A percentile compares a stretch with the other conserved stretches of the same genome.
Evolutionary conservation across 2,888 invertebrate genomes (phyloP).

Genomic region (Catocala fraxini): DNA sequence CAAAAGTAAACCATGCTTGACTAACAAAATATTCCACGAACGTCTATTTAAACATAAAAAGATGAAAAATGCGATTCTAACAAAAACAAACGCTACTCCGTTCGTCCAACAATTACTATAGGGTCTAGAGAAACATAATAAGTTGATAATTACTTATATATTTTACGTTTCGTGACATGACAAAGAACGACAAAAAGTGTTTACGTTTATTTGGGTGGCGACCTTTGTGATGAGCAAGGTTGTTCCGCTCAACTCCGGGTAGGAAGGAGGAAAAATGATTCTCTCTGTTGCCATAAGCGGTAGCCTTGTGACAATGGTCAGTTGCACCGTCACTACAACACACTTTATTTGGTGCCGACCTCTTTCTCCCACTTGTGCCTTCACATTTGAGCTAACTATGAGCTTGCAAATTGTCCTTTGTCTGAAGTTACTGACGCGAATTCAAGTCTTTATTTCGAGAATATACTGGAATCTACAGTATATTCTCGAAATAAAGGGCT

Average conservation of each 20-base stretch:
- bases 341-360: slow-evolving; percentile 40
- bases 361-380: slow-evolving; percentile 34
- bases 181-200: slow-evolving; percentile 59
- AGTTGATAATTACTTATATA: slow-evolving; percentile 31
- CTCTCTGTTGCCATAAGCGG: slow-evolving; percentile 65
- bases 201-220: slow-evolving; percentile 69
- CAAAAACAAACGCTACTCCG: slow-evolving; percentile 34
- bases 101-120: slow-evolving; percentile 20
- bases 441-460: neutral
- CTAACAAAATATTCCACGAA: neutral
- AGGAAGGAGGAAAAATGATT: slow-evolving; percentile 81
- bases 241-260: slow-evolving; percentile 70
- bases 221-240: slow-evolving; percentile 78
- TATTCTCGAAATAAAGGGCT: too few species aligned
- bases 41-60: slow-evolving; percentile 15
- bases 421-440: neutral
- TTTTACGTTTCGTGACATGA: slow-evolving; percentile 50
- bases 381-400: slow-evolving; percentile 1
- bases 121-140: slow-evolving; percentile 14
- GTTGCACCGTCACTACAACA: slow-evolving; percentile 36
- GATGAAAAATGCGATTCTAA: slow-evolving; percentile 24
- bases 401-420: too few species aligned
- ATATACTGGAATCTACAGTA: too few species aligned
- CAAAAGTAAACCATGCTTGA: too few species aligned
- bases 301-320: slow-evolving; percentile 76